phyloP scores from a whole-genome alignment of 2,113 vertebrate species.

The Colinus virginianus region DNA sequence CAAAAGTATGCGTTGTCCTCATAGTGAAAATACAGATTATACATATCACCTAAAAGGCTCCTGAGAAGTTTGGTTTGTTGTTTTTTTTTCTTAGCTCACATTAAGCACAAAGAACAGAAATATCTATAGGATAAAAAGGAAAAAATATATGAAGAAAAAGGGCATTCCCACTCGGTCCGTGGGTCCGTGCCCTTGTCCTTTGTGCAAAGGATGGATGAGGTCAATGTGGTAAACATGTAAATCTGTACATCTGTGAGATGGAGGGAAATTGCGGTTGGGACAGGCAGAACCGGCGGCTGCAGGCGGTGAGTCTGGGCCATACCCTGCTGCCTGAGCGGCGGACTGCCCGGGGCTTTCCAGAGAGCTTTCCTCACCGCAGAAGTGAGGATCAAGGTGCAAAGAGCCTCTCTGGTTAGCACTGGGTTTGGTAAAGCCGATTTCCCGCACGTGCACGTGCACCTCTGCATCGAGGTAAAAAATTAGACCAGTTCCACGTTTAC shows the following conservation, averaged over 20 bases:
- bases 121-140: too few relatives aligned
- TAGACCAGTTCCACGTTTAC: rapidly evolving
- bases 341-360: not conserved
- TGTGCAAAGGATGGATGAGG: not conserved
- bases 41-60: not conserved
- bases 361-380: not conserved
- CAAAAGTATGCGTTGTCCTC: not conserved
- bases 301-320: rapidly evolving
- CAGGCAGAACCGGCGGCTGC: not conserved
- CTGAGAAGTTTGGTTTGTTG: rapidly evolving
- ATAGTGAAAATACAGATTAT: rapidly evolving
- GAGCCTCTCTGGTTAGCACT: too few relatives aligned
- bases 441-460: rapidly evolving
- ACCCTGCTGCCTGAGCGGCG: rapidly evolving
- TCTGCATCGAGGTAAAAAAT: rapidly evolving
- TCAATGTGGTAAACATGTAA: not conserved
- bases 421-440: rapidly evolving
- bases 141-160: too few relatives aligned
- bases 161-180: rapidly evolving
- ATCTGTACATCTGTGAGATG: not conserved
- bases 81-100: rapidly evolving
- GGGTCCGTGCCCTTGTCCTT: rapidly evolving
- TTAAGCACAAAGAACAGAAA: not conserved
- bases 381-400: not conserved
- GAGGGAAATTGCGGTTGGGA: not conserved